Conservation (phyloP, 1,140 invertebrate genomes). For the Drosophila mauritiana region DNA sequence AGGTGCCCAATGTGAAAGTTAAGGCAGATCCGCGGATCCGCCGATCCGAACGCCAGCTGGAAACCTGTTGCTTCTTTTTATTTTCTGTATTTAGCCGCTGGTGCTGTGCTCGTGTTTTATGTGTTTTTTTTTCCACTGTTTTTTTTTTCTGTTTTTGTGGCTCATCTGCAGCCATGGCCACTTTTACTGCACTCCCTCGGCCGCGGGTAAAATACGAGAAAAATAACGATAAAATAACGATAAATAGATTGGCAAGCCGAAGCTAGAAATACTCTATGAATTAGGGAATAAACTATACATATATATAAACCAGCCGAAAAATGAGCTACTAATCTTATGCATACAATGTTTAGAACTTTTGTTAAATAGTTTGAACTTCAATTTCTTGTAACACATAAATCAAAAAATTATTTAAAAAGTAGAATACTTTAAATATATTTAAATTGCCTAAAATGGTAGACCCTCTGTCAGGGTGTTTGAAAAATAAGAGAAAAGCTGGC, state of each 20-base stretch:
- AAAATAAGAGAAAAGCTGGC: conserved; percentile 3
- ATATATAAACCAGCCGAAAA: too few species aligned
- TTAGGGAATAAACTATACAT: too few species aligned
- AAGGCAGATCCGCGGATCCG: conserved; percentile 35
- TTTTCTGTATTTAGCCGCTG: conserved; percentile 23
- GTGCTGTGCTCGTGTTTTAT: conserved; percentile 9
- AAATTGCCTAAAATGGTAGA: not conserved
- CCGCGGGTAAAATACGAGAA: not conserved
- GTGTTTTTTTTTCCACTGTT: not conserved
- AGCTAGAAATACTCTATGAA: not conserved
- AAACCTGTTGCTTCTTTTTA: conserved; percentile 58
- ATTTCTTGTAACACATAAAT: too few species aligned
- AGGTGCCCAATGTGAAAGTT: conserved; percentile 82
- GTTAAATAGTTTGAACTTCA: too few species aligned
- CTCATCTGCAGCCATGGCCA: conserved; percentile 63
- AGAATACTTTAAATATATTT: too few species aligned
- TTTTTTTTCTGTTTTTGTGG: conserved; percentile 20
- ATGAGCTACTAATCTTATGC: not conserved
- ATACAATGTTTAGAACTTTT: too few species aligned
- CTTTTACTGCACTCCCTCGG: conserved; percentile 66
- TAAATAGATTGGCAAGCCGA: not conserved
- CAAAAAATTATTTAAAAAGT: too few species aligned
- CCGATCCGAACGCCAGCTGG: conserved; percentile 36
- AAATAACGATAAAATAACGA: not conserved
- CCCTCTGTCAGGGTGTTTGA: conserved; percentile 1